Evolutionary conservation across 2,797 vertebrate genomes (phyloP), one percentile per base, ranked within the genome.

Genomic region (Lepus oiostolus): DNA sequence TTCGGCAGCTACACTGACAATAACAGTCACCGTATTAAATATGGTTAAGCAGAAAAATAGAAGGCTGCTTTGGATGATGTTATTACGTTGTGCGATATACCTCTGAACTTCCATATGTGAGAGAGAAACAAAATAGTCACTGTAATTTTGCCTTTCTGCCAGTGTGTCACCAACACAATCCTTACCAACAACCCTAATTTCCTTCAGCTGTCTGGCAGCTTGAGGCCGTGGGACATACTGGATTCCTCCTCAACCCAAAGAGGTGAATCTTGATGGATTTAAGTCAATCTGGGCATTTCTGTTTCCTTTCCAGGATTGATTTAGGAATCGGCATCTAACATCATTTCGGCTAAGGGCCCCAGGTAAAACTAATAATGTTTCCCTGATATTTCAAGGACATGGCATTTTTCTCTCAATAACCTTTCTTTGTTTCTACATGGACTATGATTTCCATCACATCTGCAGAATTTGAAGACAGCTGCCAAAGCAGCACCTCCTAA

Each of bases 401-500:
- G 58, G 6, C 1, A 58, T 70, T 93, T 21, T 90, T 82, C 38
- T 89, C 30, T 1, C 62, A 3, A 67, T 52, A 94, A 75, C 58
- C 14, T 38, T 63, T 95, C 7, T 60, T 47, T 30, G 35, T 76
- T 77, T 90, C 68, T 83, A 17, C 67, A 38, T 28, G 13, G 67
- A 50, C 65, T 50, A 82, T 76, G 50, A 58, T 58, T 5, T 50
- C 35, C 21, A 67, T 88, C 95, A 77, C 38, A 92, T 14, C 13
- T 52, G 11, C 7, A 74, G 24, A 58, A 62, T 87, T 92, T 91
- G 71, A 93, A 92, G 86, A 54, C 4, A 68, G 13, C 58, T 52
- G 47, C 30, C 54, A 79, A 38, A 62, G 24, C 77, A 50, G 32
- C 60, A 60, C 6, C 82, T 60, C 58, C 14, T 83, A 47, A 90